Conservation (phyloP, 2,888 invertebrate species). For the Eulithis prunata region DNA sequence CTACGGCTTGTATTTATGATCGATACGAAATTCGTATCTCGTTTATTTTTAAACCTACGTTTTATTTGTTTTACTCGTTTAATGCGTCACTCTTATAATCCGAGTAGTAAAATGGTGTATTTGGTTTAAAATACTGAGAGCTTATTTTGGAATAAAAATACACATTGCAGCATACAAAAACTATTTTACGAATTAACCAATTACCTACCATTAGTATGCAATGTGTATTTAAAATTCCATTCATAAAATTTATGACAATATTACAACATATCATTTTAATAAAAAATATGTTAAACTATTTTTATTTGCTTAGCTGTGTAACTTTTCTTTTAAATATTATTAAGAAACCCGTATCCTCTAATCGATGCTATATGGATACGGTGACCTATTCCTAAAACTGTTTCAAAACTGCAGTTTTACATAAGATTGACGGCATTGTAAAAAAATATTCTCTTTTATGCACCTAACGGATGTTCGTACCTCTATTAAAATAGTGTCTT, state of each 20-base stretch:
- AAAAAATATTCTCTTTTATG: conserved; percentile 21
- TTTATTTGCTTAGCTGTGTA: not conserved
- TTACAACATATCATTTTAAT: not conserved
- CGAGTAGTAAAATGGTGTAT: conserved; percentile 23
- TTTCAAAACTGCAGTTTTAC: conserved; percentile 7
- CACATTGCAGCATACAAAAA: conserved; percentile 5
- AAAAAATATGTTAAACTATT: conserved; percentile 10
- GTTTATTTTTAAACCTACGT: conserved; percentile 1
- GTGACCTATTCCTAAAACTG: conserved; percentile 9
- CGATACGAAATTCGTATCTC: conserved; percentile 13
- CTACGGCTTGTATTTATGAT: conserved; percentile 19
- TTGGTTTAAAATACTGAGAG: conserved; percentile 36
- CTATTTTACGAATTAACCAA: not conserved
- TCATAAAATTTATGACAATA: conserved; percentile 4
- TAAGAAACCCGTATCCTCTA: conserved; percentile 1
- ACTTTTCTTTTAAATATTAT: not conserved
- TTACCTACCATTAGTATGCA: not conserved
- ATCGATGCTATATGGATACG: conserved; percentile 2
- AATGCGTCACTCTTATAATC: conserved; percentile 12
- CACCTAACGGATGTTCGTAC: conserved; percentile 5
- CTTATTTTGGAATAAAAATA: conserved; percentile 20
- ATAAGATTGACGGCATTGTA: conserved; percentile 23
- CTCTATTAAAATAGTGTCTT: conserved; percentile 9
- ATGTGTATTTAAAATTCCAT: conserved; percentile 10
- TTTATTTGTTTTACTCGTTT: conserved; percentile 7